These are phyloP conservation scores for Dendrolimus kikuchii DNA, from an alignment of 1,140 invertebrate species.

Conservation along the genomic window DNA sequence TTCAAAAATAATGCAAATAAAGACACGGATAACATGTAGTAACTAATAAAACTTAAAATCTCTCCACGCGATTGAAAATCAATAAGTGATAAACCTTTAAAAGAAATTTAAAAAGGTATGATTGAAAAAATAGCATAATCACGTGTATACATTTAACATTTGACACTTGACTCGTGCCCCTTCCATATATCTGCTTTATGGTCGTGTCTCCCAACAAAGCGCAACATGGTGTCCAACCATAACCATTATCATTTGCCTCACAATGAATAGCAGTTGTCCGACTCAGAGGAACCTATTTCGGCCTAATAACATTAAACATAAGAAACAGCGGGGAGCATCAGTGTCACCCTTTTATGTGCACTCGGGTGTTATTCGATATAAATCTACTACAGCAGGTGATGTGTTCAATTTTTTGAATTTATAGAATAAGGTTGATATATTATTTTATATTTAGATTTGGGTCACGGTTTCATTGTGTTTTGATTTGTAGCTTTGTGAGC, in stretches of 20 bases:
- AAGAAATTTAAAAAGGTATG: no score
- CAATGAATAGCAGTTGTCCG: constrained; percentile 43
- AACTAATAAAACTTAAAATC: no score
- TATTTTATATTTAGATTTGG: not conserved
- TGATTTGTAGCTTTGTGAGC: no score
- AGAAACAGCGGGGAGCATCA: constrained; percentile 60
- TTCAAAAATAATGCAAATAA: no score
- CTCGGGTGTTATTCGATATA: constrained; percentile 39
- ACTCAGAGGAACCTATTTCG: constrained; percentile 48
- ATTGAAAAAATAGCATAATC: no score
- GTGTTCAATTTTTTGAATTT: constrained; percentile 1
- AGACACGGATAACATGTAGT: no score
- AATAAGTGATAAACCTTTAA: no score
- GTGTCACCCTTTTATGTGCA: constrained; percentile 54
- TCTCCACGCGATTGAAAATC: no score
- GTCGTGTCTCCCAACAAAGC: constrained; percentile 38
- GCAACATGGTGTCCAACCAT: constrained; percentile 49
- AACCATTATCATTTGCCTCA: constrained; percentile 60
- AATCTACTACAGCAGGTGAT: constrained; percentile 12
- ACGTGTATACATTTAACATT: constrained; percentile 2
- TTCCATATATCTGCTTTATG: constrained; percentile 24
- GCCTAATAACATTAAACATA: constrained; percentile 58
- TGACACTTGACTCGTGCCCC: constrained; percentile 10
- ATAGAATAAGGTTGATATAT: not conserved
- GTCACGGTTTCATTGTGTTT: no score